A percentile compares a stretch with the other conserved stretches of the same genome.
phyloP scores from a whole-genome alignment of 2,113 vertebrate species.

The Deroptyus accipitrinus region DNA sequence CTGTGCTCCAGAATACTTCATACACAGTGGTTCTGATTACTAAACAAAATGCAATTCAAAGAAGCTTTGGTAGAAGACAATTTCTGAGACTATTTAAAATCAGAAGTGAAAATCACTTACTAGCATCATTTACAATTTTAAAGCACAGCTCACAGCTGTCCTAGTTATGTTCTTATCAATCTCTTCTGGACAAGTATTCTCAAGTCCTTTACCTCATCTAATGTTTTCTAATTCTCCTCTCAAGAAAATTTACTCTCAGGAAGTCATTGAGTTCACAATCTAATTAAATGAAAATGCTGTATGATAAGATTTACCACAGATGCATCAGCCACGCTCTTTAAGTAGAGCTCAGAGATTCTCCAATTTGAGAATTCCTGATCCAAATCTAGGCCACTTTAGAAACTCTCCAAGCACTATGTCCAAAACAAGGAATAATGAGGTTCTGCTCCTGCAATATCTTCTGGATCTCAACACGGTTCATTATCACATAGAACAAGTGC shows the following conservation, averaged over 20 bases:
- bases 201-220: slow-evolving; percentile 50
- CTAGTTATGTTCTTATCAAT: slow-evolving; percentile 56
- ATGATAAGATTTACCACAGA: slow-evolving; percentile 37
- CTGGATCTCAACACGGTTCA: background rate
- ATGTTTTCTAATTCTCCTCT: slow-evolving; percentile 59
- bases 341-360: slow-evolving; percentile 12
- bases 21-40: background rate
- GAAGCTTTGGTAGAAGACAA: slow-evolving; percentile 23
- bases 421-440: background rate
- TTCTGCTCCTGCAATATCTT: background rate
- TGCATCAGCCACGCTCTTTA: background rate
- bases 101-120: slow-evolving; percentile 54
- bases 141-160: slow-evolving; percentile 54
- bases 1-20: background rate
- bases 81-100: slow-evolving; percentile 49
- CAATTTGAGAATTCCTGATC: slow-evolving; percentile 19
- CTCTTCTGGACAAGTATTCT: slow-evolving; percentile 65
- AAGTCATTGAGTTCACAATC: slow-evolving; percentile 56
- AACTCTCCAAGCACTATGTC: background rate
- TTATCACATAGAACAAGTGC: background rate
- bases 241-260: slow-evolving; percentile 62
- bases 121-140: slow-evolving; percentile 52
- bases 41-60: slow-evolving; percentile 24
- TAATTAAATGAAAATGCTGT: slow-evolving; percentile 46
- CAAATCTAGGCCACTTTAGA: background rate